Evolutionary conservation across 1,140 invertebrate genomes (phyloP), one percentile per base, ranked within the genome.

Genomic region (Branchinecta lindahli): DNA sequence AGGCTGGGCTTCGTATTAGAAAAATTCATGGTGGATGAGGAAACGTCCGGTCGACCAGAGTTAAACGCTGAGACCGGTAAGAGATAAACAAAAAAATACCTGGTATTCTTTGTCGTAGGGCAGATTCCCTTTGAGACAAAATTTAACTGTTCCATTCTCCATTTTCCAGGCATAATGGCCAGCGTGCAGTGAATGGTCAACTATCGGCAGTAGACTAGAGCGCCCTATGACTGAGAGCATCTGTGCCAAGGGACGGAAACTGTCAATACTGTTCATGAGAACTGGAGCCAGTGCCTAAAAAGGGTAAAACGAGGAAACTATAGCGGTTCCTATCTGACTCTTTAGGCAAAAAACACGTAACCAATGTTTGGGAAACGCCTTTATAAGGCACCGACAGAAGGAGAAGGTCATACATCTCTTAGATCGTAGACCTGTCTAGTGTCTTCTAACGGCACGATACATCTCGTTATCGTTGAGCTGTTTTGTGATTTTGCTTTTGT

Each of bases 191-290:
- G 92, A 94, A 76, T 92, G 88, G 73, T 96, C 94, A 6, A 97
- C 92, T 21, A 98, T 89, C 8, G 95, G 94, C 20, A 95, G 79
- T 86, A 97, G 90, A 74, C 89, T 86, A 7, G 89, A 86, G 74
- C 93, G 87, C 0, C 92, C 92, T 74, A 93, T 87, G 65, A 96
- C 91, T 0, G 93, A 90, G 0, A 96, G 90, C 89, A 97, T 96
- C 82, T 96, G 93, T 0, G 94, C 92, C 65, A 72, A 67, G 44
- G 71, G 71, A 3, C 71, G 71, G 46, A 72, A 72, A 21, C 68
- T 70, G 52, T 72, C 71, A 8, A 61, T 61, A 6, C 52, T 61
- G 6, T 61, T 61, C 52, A 61, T 61, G 12, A 61, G 52, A 61
- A 61, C 52, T 15, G 52, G 52, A 61, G 52, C 52, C 18, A 61